phyloP scores from a whole-genome alignment of 2,888 invertebrate species.

The Bellardia bayeri region DNA sequence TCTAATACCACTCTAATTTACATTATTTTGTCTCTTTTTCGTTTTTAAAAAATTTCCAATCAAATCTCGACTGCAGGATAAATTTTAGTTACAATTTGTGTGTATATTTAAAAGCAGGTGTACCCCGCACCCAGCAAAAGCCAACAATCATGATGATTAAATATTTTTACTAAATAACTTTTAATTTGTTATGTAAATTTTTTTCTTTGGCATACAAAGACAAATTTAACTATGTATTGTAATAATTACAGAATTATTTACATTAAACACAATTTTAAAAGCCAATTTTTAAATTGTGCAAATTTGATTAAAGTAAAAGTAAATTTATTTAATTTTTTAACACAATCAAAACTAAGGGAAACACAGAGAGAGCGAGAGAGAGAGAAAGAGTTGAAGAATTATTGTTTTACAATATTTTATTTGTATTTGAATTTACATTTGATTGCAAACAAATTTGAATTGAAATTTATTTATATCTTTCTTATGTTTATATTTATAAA shows the following conservation, averaged over 20 bases:
- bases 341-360: neutral
- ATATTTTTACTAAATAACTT: constrained; percentile 51
- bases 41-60: constrained; percentile 8
- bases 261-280: constrained; percentile 30
- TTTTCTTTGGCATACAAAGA: neutral
- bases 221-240: constrained; percentile 7
- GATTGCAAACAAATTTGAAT: constrained; percentile 68
- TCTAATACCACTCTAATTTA: too few species aligned
- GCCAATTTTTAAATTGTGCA: constrained; percentile 11
- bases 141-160: constrained; percentile 30
- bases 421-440: constrained; percentile 63
- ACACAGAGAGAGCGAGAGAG: neutral
- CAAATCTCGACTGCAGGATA: neutral
- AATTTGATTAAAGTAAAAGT: neutral
- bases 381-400: neutral
- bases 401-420: constrained; percentile 44
- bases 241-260: constrained; percentile 10
- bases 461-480: constrained; percentile 56
- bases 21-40: neutral
- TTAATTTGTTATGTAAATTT: constrained; percentile 56
- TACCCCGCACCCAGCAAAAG: constrained; percentile 19
- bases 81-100: constrained; percentile 19
- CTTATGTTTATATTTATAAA: constrained; percentile 23
- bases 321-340: constrained; percentile 1
- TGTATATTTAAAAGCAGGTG: neutral